Evolutionary conservation across 2,888 invertebrate species (phyloP).

Genomic region (Orthosia cruda): DNA sequence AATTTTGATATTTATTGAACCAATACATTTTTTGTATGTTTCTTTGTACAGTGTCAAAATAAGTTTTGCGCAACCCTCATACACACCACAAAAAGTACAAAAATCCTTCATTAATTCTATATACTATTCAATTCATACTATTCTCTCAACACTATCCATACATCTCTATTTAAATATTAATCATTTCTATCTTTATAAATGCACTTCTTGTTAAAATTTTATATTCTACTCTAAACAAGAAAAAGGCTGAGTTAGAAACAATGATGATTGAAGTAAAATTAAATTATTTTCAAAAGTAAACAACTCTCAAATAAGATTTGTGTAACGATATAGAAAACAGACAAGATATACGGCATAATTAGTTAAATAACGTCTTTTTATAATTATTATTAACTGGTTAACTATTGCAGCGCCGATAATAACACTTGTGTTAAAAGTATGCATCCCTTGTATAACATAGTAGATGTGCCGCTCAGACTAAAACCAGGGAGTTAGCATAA

Average conservation of each 20-base stretch:
- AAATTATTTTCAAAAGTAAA: slow-evolving; percentile 52
- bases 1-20: slow-evolving; percentile 64
- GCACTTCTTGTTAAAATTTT: slow-evolving; percentile 89
- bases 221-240: slow-evolving; percentile 80
- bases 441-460: slow-evolving; percentile 4
- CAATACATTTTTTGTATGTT: slow-evolving; percentile 63
- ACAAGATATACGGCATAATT: slow-evolving; percentile 57
- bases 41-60: slow-evolving; percentile 68
- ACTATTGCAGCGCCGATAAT: slow-evolving; percentile 36
- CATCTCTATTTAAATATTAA: slow-evolving; percentile 86
- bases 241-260: slow-evolving; percentile 55
- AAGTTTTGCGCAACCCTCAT: slow-evolving; percentile 83
- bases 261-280: slow-evolving; percentile 32
- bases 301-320: slow-evolving; percentile 48
- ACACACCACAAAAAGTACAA: slow-evolving; percentile 89
- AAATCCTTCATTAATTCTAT: slow-evolving; percentile 84
- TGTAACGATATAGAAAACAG: slow-evolving; percentile 59
- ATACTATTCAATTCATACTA: slow-evolving; percentile 82
- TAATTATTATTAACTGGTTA: no score
- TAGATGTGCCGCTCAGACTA: slow-evolving; percentile 19
- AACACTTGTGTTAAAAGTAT: slow-evolving; percentile 19
- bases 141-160: slow-evolving; percentile 87
- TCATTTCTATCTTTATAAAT: slow-evolving; percentile 89
- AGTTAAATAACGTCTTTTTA: no score
- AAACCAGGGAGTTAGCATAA: slow-evolving; percentile 31